Conservation (phyloP, 23 tunicate genomes). For the Ciona savignyi region DNA sequence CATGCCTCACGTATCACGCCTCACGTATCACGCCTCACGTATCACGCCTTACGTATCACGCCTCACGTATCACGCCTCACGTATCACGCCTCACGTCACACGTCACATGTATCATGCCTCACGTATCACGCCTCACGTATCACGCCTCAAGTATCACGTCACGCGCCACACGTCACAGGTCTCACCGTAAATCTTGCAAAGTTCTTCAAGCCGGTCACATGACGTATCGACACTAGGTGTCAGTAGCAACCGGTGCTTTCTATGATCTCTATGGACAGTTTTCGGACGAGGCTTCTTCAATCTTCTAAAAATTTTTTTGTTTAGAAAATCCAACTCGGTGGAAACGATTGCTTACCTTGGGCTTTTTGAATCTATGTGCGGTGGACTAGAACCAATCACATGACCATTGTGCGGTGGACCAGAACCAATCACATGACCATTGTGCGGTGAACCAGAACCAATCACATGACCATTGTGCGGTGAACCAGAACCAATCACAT, state of each 20-base stretch:
- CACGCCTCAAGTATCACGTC: background rate
- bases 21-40: too few relatives aligned
- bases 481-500: background rate
- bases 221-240: conserved; percentile 11
- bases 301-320: background rate
- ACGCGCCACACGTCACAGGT: background rate
- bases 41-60: too few relatives aligned
- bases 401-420: background rate
- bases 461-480: background rate
- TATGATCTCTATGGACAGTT: conserved; percentile 6
- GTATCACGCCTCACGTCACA: background rate
- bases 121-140: background rate
- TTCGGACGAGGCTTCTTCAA: conserved; percentile 17
- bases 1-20: too few relatives aligned
- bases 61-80: background rate
- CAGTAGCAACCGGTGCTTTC: conserved; percentile 4
- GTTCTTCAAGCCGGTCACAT: conserved; percentile 28
- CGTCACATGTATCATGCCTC: background rate
- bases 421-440: background rate
- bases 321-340: background rate
- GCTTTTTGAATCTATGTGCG: background rate
- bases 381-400: background rate
- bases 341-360: background rate
- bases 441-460: background rate
- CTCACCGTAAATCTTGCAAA: conserved; percentile 56